Percentiles rank a stretch among this genome's conserved stretches.
These are phyloP conservation scores for Parascotia fuliginaria DNA, from an alignment of 2,888 invertebrate species.

Conservation along the genomic window DNA sequence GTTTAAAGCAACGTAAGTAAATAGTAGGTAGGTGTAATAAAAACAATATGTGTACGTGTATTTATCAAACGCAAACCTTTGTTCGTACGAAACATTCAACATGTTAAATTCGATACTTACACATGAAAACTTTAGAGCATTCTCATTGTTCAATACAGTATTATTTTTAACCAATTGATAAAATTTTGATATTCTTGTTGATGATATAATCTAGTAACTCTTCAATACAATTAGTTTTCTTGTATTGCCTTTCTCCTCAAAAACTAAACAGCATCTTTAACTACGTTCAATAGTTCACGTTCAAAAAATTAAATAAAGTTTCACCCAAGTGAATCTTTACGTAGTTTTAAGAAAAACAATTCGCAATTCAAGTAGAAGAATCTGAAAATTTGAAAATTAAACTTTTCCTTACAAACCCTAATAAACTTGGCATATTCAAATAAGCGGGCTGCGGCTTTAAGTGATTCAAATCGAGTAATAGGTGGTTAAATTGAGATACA, in stretches of 20 bases:
- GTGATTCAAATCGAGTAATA: constrained; percentile 55
- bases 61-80: too few relatives aligned
- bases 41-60: too few relatives aligned
- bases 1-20: too few relatives aligned
- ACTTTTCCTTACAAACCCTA: constrained; percentile 31
- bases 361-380: constrained; percentile 23
- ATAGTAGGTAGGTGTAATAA: too few relatives aligned
- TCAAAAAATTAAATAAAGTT: background rate
- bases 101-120: too few relatives aligned
- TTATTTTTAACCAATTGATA: too few relatives aligned
- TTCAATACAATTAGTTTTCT: too few relatives aligned
- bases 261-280: background rate
- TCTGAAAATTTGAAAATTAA: constrained; percentile 33
- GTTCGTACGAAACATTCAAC: too few relatives aligned
- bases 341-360: constrained; percentile 16
- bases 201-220: too few relatives aligned
- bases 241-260: background rate
- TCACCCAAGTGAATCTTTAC: background rate
- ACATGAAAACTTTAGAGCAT: too few relatives aligned
- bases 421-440: constrained; percentile 41
- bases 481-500: constrained; percentile 45
- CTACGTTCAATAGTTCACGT: background rate
- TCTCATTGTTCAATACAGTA: too few relatives aligned
- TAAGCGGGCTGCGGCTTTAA: constrained; percentile 41
- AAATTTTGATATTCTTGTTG: too few relatives aligned